Conservation (phyloP, 2,797 vertebrate species). For the Sebastes melanostomus region DNA sequence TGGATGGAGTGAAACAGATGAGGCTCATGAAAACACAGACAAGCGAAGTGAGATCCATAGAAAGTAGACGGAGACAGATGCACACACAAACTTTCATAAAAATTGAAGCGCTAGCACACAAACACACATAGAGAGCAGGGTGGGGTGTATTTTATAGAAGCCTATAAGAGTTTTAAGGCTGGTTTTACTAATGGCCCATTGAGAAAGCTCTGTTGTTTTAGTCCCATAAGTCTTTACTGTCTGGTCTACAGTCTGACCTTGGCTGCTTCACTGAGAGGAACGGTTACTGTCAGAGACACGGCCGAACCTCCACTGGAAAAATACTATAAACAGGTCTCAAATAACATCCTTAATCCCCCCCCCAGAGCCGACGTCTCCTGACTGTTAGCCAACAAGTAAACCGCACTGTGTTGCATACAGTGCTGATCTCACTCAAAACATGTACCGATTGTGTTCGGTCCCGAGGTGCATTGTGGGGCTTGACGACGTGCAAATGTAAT, state of each 20-base stretch:
- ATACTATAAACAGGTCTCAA: conserved; percentile 3
- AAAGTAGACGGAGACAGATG: not conserved
- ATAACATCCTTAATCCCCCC: not conserved
- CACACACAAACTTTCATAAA: not conserved
- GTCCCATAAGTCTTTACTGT: conserved; percentile 37
- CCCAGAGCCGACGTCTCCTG: not conserved
- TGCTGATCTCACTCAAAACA: not conserved
- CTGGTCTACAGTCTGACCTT: conserved; percentile 55
- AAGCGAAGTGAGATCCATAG: not conserved
- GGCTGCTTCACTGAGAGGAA: conserved; percentile 31
- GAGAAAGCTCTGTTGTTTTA: conserved; percentile 57
- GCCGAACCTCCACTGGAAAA: conserved; percentile 13
- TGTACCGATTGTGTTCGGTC: not conserved
- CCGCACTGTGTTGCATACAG: not conserved
- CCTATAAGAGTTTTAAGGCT: conserved; percentile 43
- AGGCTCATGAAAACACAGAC: not conserved
- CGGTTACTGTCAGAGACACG: not conserved
- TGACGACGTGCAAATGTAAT: not conserved
- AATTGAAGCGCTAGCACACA: not conserved
- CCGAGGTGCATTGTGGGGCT: not conserved
- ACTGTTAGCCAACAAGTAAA: not conserved
- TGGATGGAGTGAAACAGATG: not conserved
- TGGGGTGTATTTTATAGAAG: conserved; percentile 48
- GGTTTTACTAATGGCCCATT: conserved; percentile 57
- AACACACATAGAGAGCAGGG: conserved; percentile 13